Percentiles rank a stretch among this genome's conserved stretches.
phyloP scores from a whole-genome alignment of 1,140 invertebrate genomes.

The Druon quercuslanigerum region DNA sequence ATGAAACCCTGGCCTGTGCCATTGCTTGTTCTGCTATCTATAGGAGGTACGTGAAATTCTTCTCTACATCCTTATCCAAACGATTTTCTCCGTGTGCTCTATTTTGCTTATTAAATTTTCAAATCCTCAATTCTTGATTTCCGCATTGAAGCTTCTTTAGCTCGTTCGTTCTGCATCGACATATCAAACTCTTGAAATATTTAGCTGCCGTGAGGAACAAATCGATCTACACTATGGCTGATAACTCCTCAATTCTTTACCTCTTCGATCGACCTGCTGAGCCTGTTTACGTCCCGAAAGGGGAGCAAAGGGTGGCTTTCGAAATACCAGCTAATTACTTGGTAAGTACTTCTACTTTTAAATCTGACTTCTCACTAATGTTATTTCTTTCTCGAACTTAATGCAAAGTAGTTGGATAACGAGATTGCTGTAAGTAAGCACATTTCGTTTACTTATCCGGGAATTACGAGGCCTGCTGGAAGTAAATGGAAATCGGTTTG shows the following conservation, averaged over 20 bases:
- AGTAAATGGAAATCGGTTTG: no score
- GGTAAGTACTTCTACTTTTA: conserved; percentile 62
- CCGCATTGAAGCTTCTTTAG: neutral
- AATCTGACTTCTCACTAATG: neutral
- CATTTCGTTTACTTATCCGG: no score
- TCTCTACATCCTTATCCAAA: neutral
- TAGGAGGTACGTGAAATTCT: neutral
- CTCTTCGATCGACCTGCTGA: conserved; percentile 87
- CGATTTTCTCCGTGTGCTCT: neutral
- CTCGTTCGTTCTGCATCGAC: neutral
- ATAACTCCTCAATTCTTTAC: conserved; percentile 70
- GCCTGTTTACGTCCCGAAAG: conserved; percentile 79
- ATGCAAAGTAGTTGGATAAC: no score
- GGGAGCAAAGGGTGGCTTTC: conserved; percentile 70
- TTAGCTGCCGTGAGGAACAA: conserved; percentile 9
- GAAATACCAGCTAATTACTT: conserved; percentile 78
- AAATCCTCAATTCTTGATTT: neutral
- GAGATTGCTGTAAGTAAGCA: no score
- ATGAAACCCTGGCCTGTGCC: conserved; percentile 1
- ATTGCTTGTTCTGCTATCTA: neutral
- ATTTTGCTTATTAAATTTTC: neutral
- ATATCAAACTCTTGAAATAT: neutral
- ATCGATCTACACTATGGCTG: conserved; percentile 35
- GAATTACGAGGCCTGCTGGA: no score
- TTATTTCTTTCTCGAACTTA: no score